phyloP scores from a whole-genome alignment of 2,113 vertebrate species.

The Onychorhynchus coronatus region DNA sequence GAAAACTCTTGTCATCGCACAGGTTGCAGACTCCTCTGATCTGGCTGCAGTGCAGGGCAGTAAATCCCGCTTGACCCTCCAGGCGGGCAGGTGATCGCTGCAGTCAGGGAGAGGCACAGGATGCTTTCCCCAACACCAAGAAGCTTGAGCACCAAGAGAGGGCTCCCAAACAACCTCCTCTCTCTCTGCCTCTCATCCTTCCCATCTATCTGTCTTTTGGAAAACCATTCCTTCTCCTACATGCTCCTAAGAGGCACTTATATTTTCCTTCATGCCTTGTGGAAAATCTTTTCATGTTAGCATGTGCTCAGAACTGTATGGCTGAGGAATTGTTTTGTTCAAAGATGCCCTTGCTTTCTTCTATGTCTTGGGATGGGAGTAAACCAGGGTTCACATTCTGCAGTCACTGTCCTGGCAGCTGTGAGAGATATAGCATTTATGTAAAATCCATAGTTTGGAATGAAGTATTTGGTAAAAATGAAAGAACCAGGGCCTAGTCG shows the following conservation, averaged over 20 bases:
- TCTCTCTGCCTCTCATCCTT: neutral
- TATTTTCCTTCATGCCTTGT: neutral
- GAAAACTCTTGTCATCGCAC: neutral
- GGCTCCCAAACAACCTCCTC: neutral
- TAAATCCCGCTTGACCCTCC: neutral
- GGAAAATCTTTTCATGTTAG: neutral
- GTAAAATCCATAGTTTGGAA: neutral
- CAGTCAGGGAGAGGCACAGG: neutral
- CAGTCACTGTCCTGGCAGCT: neutral
- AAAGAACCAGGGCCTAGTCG: neutral
- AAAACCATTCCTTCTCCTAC: neutral
- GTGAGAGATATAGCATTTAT: neutral
- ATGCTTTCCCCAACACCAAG: neutral
- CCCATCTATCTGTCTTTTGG: neutral
- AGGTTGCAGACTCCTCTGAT: neutral
- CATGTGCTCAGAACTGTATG: neutral
- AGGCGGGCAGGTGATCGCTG: neutral
- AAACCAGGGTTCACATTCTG: neutral
- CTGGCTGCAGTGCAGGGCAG: rapidly evolving
- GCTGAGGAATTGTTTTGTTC: neutral
- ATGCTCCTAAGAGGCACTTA: neutral
- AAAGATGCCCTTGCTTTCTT: neutral
- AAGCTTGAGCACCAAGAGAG: neutral
- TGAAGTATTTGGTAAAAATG: neutral
- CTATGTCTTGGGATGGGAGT: neutral